Percentiles rank a stretch among this genome's conserved stretches.
Conservation (phyloP, 2,113 vertebrate species). For the Romanogobio albipinnatus region DNA sequence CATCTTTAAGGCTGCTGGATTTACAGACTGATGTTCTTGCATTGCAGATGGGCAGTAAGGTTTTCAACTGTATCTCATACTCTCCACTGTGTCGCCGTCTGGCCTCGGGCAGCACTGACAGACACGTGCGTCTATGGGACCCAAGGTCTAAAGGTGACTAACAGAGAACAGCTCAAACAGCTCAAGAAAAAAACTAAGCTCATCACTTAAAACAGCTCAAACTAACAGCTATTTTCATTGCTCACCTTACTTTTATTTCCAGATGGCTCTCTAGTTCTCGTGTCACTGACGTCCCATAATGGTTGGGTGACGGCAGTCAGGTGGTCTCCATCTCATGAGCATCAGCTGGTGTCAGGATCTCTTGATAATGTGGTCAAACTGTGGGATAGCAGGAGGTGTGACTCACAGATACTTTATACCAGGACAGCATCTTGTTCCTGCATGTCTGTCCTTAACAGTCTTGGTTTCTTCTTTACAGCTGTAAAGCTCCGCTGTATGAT, state of each 20-base stretch:
- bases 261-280: slow-evolving; percentile 93
- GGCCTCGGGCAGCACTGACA: slow-evolving; percentile 91
- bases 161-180: not conserved
- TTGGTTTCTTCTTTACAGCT: slow-evolving; percentile 73
- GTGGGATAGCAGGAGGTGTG: slow-evolving; percentile 96
- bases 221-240: not conserved
- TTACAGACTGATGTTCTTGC: slow-evolving; percentile 30
- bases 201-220: not conserved
- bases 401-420: not conserved
- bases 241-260: slow-evolving; percentile 2
- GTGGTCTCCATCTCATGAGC: slow-evolving; percentile 91
- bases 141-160: slow-evolving; percentile 88
- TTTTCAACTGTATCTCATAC: slow-evolving; percentile 94
- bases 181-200: no score
- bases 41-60: slow-evolving; percentile 91
- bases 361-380: slow-evolving; percentile 96
- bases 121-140: slow-evolving; percentile 94
- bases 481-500: slow-evolving; percentile 95
- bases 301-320: slow-evolving; percentile 96
- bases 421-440: not conserved
- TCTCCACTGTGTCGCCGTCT: slow-evolving; percentile 90
- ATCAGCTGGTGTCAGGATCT: slow-evolving; percentile 94
- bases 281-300: slow-evolving; percentile 93
- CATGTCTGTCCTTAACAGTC: not conserved
- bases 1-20: not conserved